Evolutionary conservation across 2,113 vertebrate species (phyloP).

Genomic region (Neodon shergylaensis): DNA sequence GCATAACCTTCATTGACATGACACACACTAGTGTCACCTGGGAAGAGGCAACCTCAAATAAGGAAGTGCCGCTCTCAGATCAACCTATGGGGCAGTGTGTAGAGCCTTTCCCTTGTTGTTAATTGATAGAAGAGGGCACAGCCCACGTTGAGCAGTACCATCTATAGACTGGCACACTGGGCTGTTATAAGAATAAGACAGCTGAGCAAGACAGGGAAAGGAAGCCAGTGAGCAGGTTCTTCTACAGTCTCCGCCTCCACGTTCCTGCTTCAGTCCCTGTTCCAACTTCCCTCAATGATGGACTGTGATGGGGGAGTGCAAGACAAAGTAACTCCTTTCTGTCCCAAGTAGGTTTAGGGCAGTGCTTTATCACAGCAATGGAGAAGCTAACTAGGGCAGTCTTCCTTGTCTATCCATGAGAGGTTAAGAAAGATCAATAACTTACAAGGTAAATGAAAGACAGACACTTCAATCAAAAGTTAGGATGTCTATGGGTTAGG

Average conservation of each 20-base stretch:
- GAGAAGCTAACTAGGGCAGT: background rate
- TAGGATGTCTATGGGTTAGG: slow-evolving; percentile 15
- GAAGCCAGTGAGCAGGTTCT: background rate
- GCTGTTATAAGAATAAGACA: background rate
- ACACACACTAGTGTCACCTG: background rate
- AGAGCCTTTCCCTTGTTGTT: background rate
- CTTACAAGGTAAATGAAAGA: background rate
- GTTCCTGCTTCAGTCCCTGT: background rate
- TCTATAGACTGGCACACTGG: background rate
- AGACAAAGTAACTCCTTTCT: background rate
- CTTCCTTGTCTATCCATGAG: background rate
- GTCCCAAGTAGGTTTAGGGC: background rate
- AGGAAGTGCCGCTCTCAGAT: background rate
- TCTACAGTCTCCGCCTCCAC: background rate
- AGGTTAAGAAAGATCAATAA: background rate
- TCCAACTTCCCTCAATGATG: background rate
- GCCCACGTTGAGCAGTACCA: background rate
- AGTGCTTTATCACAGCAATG: background rate
- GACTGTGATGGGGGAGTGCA: background rate
- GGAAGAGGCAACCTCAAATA: background rate
- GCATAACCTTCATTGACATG: background rate
- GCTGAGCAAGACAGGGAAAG: background rate
- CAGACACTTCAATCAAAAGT: slow-evolving; percentile 46
- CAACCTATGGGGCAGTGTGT: background rate
- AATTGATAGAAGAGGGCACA: background rate